Base-by-base conservation (phyloP, 2,797 vertebrate genomes). In the Xiphophorus birchmanni region DNA sequence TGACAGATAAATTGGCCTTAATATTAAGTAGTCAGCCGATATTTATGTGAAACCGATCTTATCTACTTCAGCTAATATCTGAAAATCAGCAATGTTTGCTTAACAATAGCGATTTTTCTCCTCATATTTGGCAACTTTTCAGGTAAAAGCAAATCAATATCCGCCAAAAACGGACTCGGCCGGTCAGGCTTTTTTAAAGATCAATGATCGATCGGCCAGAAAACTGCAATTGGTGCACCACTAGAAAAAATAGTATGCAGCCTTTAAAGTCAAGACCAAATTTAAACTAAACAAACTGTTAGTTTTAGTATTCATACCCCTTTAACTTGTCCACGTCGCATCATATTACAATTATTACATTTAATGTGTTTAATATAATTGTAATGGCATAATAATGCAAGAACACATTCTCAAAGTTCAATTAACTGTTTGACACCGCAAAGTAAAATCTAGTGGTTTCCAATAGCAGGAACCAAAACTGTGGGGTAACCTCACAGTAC, bases 251-350 rank as follows among this genome's bases (percentile, higher is more conserved):
- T 1, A 21, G 29, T 18, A n/a, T 81, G 5, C 26, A 73, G 26
- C 63, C 78, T 10, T 60, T 80, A 9, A 58, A 84, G 44, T 63
- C 58, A 35, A 60, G 58, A 63, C 29, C 5, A 1, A 32, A 60
- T 63, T 63, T 32, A 13, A 29, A 63, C 60, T 65, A 37, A 65
- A 18, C 15, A 35, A 65, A 35, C 13, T 65, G 15, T 35, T 63
- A 63, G 13, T 32, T 58, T 29, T 58, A 29, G 29, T 37, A 37
- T 65, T 65, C 60, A 65, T 21, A 21, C 13, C 17, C 32, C 32
- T 35, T 35, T 18, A 35, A 18, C 32, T 8, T 63, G n/a, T 63
- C n/a, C 5, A 65, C 6, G 18, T 37, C 1, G 1, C 13, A 29
- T 65, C 60, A 21, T 3, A 37, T 17, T 37, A 65, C 13, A 37